Evolutionary conservation across 1,140 invertebrate species (phyloP).

Genomic region (Dufourea novaeangliae): DNA sequence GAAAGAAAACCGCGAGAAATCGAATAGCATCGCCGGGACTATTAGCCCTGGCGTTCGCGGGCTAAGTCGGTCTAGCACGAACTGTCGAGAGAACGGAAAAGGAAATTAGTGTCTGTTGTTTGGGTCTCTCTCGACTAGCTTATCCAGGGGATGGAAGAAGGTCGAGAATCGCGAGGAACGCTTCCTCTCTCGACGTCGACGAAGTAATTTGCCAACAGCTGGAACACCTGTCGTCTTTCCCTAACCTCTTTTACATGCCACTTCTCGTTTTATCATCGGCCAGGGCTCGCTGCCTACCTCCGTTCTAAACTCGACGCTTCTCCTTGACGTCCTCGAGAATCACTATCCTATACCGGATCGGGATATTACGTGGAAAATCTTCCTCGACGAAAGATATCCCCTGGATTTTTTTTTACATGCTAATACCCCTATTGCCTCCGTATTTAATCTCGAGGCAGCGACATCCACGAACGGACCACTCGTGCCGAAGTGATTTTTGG

Average conservation of each 20-base stretch:
- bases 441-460: not conserved
- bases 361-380: conserved; percentile 19
- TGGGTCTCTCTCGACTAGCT: no score
- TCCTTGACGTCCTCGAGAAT: conserved; percentile 17
- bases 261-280: conserved; percentile 45
- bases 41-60: conserved; percentile 58
- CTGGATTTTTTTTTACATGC: not conserved
- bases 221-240: conserved; percentile 46
- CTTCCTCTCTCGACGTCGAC: not conserved
- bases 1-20: conserved; percentile 42
- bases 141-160: no score
- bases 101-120: conserved; percentile 60
- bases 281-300: not conserved
- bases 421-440: conserved; percentile 24
- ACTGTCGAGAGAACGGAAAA: conserved; percentile 12
- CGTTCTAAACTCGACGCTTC: not conserved
- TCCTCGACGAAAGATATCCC: not conserved
- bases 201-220: conserved; percentile 58
- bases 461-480: not conserved
- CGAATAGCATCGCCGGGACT: conserved; percentile 52
- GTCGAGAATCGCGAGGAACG: conserved; percentile 29
- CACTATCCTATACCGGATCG: not conserved
- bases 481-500: not conserved
- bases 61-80: not conserved
- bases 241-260: conserved; percentile 54